These are phyloP conservation scores for Bubo blakistoni DNA, from an alignment of 2,113 vertebrate genomes.

Conservation along the genomic window DNA sequence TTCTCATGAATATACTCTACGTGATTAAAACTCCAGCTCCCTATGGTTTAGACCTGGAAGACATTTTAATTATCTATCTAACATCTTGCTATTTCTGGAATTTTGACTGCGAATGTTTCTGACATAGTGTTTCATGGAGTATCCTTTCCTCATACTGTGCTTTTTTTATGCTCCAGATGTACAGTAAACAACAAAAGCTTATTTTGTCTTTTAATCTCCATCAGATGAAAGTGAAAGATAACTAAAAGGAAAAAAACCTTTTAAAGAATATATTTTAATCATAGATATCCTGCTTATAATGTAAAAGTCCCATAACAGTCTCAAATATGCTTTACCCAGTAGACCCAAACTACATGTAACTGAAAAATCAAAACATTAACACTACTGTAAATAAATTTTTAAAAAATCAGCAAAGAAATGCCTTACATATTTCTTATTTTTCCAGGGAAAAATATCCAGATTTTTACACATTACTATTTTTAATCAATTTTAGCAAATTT, in stretches of 20 bases:
- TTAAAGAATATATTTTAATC: slow-evolving; percentile 52
- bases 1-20: slow-evolving; percentile 73
- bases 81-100: slow-evolving; percentile 75
- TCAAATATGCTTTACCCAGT: neutral
- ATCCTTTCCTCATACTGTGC: slow-evolving; percentile 67
- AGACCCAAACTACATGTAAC: neutral
- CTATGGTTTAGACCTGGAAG: slow-evolving; percentile 74
- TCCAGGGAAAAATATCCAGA: neutral
- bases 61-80: slow-evolving; percentile 80
- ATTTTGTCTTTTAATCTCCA: slow-evolving; percentile 69
- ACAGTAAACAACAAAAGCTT: slow-evolving; percentile 73
- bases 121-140: slow-evolving; percentile 72
- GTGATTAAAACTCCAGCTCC: slow-evolving; percentile 75
- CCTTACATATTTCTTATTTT: neutral
- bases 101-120: slow-evolving; percentile 73
- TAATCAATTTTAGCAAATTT: neutral
- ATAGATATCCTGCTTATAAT: neutral
- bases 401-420: neutral
- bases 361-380: neutral
- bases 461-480: neutral
- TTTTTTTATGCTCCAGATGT: slow-evolving; percentile 72
- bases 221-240: slow-evolving; percentile 65
- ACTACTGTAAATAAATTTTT: neutral
- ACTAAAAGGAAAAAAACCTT: slow-evolving; percentile 23
- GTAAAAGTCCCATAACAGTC: neutral